Percentiles rank a stretch among this genome's conserved stretches.
phyloP scores from a whole-genome alignment of 2,888 invertebrate genomes.

The Lasioglossum lativentre region DNA sequence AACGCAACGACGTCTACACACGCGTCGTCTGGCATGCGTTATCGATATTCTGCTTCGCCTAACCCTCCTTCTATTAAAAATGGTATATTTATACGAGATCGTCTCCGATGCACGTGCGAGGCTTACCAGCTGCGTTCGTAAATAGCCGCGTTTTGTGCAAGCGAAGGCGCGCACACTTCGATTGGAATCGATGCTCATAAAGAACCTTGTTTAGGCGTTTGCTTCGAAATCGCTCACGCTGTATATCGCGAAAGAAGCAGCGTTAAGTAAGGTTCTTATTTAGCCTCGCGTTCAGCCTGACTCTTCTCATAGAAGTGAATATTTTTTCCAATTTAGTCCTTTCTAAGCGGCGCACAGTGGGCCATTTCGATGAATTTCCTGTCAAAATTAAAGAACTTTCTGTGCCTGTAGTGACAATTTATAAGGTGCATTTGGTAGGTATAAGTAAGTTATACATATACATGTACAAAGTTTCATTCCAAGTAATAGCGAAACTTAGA shows the following conservation, averaged over 20 bases:
- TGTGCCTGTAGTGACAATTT: too few relatives aligned
- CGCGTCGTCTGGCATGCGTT: slow-evolving; percentile 23
- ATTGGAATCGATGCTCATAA: slow-evolving; percentile 32
- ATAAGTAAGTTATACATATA: too few relatives aligned
- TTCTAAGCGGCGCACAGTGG: background rate
- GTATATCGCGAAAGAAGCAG: background rate
- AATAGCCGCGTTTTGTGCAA: slow-evolving; percentile 40
- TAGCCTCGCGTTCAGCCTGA: background rate
- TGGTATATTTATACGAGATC: slow-evolving; percentile 51
- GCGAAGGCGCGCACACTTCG: slow-evolving; percentile 2
- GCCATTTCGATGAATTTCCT: too few relatives aligned
- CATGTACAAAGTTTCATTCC: too few relatives aligned
- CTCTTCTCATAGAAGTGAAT: background rate
- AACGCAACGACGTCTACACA: slow-evolving; percentile 2
- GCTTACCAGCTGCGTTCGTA: slow-evolving; percentile 26
- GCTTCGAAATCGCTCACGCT: background rate
- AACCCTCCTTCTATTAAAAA: slow-evolving; percentile 60
- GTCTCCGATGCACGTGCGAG: slow-evolving; percentile 43
- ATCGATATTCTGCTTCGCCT: slow-evolving; percentile 53
- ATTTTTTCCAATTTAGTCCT: background rate
- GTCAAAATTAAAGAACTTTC: too few relatives aligned
- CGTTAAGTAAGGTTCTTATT: background rate
- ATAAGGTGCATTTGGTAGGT: too few relatives aligned
- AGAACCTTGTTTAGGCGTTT: slow-evolving; percentile 15
- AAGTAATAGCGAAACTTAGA: too few relatives aligned